Evolutionary conservation across 2,113 vertebrate genomes (phyloP).

Genomic region (Etheostoma cragini): DNA sequence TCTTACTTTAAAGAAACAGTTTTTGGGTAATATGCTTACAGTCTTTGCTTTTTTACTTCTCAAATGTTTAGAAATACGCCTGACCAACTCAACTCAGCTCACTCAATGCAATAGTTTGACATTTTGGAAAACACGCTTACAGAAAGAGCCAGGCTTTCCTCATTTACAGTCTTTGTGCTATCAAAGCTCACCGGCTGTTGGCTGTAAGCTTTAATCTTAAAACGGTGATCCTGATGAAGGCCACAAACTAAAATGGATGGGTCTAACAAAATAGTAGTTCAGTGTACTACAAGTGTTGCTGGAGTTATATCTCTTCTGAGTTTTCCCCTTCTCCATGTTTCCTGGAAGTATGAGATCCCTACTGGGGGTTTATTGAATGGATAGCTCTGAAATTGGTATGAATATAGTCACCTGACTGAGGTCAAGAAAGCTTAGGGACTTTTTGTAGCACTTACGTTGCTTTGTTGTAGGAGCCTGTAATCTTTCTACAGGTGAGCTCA

Average conservation of each 20-base stretch:
- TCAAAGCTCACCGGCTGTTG: too few species aligned
- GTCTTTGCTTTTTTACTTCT: background rate
- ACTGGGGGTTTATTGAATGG: background rate
- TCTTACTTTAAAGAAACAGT: background rate
- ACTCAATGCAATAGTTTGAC: background rate
- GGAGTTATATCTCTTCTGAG: background rate
- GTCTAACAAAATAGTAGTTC: background rate
- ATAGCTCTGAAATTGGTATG: background rate
- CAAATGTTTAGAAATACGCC: background rate
- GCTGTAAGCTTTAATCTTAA: too few species aligned
- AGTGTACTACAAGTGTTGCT: background rate
- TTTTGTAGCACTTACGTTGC: constrained; percentile 73
- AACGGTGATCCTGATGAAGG: background rate
- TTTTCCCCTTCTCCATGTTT: background rate
- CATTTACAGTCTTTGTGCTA: background rate
- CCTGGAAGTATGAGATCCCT: background rate
- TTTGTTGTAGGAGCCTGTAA: constrained; percentile 90
- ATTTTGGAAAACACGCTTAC: background rate
- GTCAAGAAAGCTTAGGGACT: background rate
- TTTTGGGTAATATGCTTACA: background rate
- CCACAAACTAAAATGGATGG: background rate
- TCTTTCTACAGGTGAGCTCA: constrained; percentile 90
- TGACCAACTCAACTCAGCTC: too few species aligned
- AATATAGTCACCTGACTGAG: background rate
- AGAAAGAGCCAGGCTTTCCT: background rate